These are phyloP conservation scores for Puffinus mauretanicus DNA, from an alignment of 2,113 vertebrate genomes.

Conservation along the genomic window DNA sequence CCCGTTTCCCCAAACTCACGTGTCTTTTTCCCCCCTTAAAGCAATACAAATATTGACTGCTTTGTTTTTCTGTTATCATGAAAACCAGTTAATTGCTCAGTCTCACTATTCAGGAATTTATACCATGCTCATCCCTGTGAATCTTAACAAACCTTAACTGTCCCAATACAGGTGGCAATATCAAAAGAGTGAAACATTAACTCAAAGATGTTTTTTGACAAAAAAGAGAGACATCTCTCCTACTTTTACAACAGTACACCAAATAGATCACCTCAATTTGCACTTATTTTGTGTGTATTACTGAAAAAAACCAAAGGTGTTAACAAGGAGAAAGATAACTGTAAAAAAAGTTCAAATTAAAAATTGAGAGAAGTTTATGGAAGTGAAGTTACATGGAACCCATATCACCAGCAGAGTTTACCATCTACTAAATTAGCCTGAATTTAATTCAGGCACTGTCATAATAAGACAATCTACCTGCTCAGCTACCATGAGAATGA, in stretches of 20 bases:
- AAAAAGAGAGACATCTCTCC: neutral
- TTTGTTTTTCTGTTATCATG: neutral
- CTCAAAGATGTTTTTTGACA: neutral
- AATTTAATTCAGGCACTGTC: slow-evolving; percentile 34
- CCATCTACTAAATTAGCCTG: neutral
- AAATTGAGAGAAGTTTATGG: neutral
- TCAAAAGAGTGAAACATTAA: neutral
- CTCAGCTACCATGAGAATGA: slow-evolving; percentile 44
- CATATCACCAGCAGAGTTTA: neutral
- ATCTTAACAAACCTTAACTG: neutral
- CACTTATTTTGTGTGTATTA: neutral
- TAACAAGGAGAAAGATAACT: neutral
- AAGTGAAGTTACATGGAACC: neutral
- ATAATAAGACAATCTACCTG: slow-evolving; percentile 46
- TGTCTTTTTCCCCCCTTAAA: neutral
- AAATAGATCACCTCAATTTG: neutral
- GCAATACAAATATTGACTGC: neutral
- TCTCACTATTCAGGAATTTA: neutral
- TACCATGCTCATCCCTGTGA: neutral
- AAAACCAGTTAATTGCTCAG: neutral
- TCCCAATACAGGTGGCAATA: neutral
- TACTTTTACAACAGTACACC: neutral
- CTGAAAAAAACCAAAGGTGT: neutral
- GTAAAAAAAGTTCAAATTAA: neutral
- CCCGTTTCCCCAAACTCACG: neutral